Evolutionary conservation across 2,113 vertebrate species (phyloP).

Genomic region (Zapornia atra): DNA sequence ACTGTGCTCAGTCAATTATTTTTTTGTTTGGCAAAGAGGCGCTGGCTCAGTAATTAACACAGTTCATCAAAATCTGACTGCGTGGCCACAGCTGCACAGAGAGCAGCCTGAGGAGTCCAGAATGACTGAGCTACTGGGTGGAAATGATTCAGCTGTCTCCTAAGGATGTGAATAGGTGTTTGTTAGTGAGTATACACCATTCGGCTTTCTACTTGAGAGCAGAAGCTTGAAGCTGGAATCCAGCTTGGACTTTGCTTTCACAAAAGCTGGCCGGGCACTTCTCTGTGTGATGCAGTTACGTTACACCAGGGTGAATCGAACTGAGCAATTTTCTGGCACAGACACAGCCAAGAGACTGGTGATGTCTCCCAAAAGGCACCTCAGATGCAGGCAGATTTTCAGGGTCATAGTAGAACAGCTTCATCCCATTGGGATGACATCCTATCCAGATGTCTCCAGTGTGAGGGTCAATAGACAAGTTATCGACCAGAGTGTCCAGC

Average conservation of each 20-base stretch:
- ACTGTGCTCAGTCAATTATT: neutral
- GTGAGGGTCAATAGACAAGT: slow-evolving; percentile 83
- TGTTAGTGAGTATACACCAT: neutral
- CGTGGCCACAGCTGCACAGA: neutral
- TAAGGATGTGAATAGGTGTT: neutral
- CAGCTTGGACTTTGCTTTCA: neutral
- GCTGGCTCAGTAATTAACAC: neutral
- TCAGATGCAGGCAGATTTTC: slow-evolving; percentile 87
- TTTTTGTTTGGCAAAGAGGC: neutral
- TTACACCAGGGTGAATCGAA: neutral
- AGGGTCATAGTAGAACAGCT: slow-evolving; percentile 65
- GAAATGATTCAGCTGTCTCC: neutral
- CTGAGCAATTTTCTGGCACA: neutral
- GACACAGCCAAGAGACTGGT: neutral
- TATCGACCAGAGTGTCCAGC: slow-evolving; percentile 83
- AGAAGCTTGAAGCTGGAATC: neutral
- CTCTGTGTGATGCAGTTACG: neutral
- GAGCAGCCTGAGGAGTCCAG: neutral
- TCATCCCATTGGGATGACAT: slow-evolving; percentile 85
- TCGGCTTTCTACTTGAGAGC: neutral
- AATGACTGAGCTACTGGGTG: neutral
- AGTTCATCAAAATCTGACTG: neutral
- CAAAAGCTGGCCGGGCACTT: neutral
- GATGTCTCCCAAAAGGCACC: slow-evolving; percentile 73
- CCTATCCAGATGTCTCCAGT: slow-evolving; percentile 90